Percentiles rank a stretch among this genome's conserved stretches.
These are phyloP conservation scores for Brachypteracias leptosomus DNA, from an alignment of 2,113 vertebrate species.

Conservation along the genomic window DNA sequence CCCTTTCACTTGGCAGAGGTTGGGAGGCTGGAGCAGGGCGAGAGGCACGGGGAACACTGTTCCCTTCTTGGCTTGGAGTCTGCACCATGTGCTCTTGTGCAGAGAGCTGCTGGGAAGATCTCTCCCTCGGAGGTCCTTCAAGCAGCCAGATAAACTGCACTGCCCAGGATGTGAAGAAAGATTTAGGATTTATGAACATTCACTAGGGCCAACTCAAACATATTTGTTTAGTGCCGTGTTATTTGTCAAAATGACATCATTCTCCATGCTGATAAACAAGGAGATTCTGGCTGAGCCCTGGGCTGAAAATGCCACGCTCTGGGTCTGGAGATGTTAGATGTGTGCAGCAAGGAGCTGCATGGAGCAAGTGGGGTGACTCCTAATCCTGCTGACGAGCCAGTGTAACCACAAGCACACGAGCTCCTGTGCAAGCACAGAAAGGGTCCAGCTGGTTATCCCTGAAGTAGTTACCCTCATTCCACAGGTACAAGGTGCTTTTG, in stretches of 20 bases:
- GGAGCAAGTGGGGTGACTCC: conserved; percentile 26
- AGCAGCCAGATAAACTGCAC: conserved; percentile 40
- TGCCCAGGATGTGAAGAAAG: conserved; percentile 59
- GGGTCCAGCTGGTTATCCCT: background rate
- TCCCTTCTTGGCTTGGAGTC: background rate
- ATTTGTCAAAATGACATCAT: conserved; percentile 64
- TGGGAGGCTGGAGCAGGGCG: background rate
- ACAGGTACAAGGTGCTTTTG: background rate
- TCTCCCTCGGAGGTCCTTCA: conserved; percentile 49
- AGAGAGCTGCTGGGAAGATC: conserved; percentile 47
- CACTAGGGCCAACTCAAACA: conserved; percentile 43
- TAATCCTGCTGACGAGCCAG: conserved; percentile 2
- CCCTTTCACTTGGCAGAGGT: background rate
- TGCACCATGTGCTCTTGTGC: background rate
- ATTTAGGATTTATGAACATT: conserved; percentile 53
- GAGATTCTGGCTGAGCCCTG: conserved; percentile 45
- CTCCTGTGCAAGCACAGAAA: background rate
- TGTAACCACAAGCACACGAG: background rate
- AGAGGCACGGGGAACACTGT: background rate
- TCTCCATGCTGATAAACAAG: conserved; percentile 43
- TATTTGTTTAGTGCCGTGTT: conserved; percentile 58
- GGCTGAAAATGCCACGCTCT: conserved; percentile 10
- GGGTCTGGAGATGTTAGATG: conserved; percentile 28
- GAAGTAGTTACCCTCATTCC: conserved; percentile 23
- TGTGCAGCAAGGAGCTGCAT: background rate